Evolutionary conservation across 2,797 vertebrate genomes (phyloP), one percentile per base, ranked within the genome.

Genomic region (Enteromius treurensis): DNA sequence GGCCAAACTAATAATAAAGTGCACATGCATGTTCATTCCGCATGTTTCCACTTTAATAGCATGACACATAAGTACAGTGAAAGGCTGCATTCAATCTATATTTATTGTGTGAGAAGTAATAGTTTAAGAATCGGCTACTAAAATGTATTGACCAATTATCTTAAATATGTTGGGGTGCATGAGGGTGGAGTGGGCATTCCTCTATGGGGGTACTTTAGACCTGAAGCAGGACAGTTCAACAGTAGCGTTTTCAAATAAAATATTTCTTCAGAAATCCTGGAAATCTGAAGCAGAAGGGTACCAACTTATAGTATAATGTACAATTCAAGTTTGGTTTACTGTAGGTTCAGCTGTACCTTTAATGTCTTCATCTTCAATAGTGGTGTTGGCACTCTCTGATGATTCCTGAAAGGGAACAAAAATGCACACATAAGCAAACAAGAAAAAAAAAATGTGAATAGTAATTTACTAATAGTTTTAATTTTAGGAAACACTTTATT

Each of bases 281-380:
- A 69, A 42, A 42, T 40, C 11, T 73, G 2, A 73, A 21, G 70
- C 26, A 32, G 51, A 45, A 26, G 19, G 32, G 9, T 5, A 6
- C 19, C 11, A n/a, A 34, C 51, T 58, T 13, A 37, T 17, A 10
- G 34, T 29, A 10, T 3, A 17, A 21, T 53, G 58, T 23, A 40
- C 10, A 26, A 45, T 21, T 64, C 7, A 37, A 40, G 5, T 23
- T 4, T 42, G 21, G 7, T 51, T 23, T 21, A 42, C 40, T 42
- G 40, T 42, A 19, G 8, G 3, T 67, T 67, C 19, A 32, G 15
- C 82, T 91, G 8, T 97, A 99, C 98, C 97, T 99, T 98, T 98
- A 84, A 99, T 95, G 60, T 99, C 98, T 91, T 99, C 98, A 29
- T 99, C 98, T 87, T 99, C 98, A 14, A 99, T 98, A 84, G 98